Base-by-base conservation (phyloP, 2,888 invertebrate genomes). In the Drosophila birchii region DNA sequence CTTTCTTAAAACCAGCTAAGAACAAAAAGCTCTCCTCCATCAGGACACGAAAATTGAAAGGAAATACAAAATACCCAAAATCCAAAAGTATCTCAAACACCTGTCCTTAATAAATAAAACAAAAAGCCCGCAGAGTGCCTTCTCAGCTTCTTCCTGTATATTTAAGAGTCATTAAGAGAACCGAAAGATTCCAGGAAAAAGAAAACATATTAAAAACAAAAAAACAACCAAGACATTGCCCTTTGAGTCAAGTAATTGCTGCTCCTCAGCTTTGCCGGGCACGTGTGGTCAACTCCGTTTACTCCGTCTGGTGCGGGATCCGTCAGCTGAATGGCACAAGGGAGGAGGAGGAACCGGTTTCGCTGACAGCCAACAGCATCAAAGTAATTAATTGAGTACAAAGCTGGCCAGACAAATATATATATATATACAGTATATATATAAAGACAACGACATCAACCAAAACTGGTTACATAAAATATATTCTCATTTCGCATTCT, bases 381-480 rank as follows among this genome's bases (percentile, higher is more conserved):
- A 44, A 73, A 51, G 59, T 73, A 74, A 73, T 73, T 67, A 73
- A 74, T 75, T 54, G 56, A 44, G 38, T 66, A 51, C 45, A 51
- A 69, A 56, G 18, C 34, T 41, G 26, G 64, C n/a, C 34, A 34
- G 62, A 49, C 45, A 38, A 60, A 38, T 49, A 51, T 43, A 57
- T 34, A 51, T 32, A 41, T 43, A 41, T 36, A 49, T 23, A 59
- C 32, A 18, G 32, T 32, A 36, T 38, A 36, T 26, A 62, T 29
- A 62, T 26, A 29, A 57, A 29, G 47, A 47, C 47, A 47, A 29
- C 23, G 34, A 32, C 14, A 68, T 29, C 45, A 68, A 41, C 23
- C 18, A 14, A 78, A 85, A 87, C 85, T 64, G 82, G 83, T 87
- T 83, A 81, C 74, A 87, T 83, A 87, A 87, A 86, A 69, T 57